Base-by-base conservation (phyloP, 1,140 invertebrate genomes). In the Drosophila funebris region DNA sequence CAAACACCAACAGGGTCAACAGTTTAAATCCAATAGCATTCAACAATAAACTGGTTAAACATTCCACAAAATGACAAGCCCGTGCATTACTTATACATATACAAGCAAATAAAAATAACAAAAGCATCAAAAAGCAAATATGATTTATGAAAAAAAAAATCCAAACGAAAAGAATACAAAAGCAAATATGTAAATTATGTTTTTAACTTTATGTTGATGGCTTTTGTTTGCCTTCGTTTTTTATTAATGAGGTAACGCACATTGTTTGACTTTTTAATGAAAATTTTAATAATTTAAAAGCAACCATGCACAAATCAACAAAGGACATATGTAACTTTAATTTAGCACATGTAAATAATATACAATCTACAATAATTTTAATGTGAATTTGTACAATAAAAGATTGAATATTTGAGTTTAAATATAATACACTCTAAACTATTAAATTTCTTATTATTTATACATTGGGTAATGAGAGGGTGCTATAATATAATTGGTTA, bases 261-360 rank as follows among this genome's bases (percentile, higher is more conserved):
- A 73, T 74, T 84, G 82, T 87, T 85, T 78, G 82, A 87, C 69
- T 74, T 81, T 85, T 71, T 87, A 85, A 85, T 85, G 82, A 81
- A 81, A 77, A 78, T 87, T 75, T 87, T 75, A 77, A 87, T 85
- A 79, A 78, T 87, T 81, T 61, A 81, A 68, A 43, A 57, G 56
- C 27, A 50, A 39, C 48, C 54, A 56, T 18, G 46, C 44, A 68
- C 50, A 71, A 67, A 62, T 71, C 63, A 74, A 57, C 44, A 58
- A 48, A 56, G 24, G 39, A 56, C 61, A 64, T 41, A 54, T 36
- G 43, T 46, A 54, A 60, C 31, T 37, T 69, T 57, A 50, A 61
- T 70, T 41, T 57, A 53, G 24, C 61, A 76, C 37, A 37, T 57
- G 63, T 72, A 69, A 73, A 84, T 76, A 68, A 79, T 63, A 73